Evolutionary conservation across 2,113 vertebrate species (phyloP), one percentile per base, ranked within the genome.

Genomic region (Herpailurus yagouaroundi): DNA sequence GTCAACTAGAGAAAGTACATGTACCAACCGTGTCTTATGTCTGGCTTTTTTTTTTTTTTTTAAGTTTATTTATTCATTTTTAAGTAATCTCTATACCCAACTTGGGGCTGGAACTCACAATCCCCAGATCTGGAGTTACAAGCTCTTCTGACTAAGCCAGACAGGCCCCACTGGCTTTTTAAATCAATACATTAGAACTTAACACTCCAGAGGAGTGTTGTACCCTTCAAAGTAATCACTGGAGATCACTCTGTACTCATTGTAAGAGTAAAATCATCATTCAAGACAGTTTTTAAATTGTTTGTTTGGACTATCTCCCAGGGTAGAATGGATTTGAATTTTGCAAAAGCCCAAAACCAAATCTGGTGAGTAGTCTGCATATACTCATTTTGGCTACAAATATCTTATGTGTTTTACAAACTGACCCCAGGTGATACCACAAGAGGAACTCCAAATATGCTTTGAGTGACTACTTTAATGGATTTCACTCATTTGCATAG

Each of bases 231-330:
- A 29, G 25, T 50, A 71, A 93, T 48, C 63, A 48, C 63, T 5
- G 4, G 68, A 79, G 68, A 66, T 96, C 66, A 82, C 12, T 69
- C 57, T 88, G 68, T 68, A 83, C 76, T 97, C 66, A 73, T 41
- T 96, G 38, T 82, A 81, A 95, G 73, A 90, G 74, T 50, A 92
- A 89, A 97, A 86, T 74, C 50, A 79, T 83, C 77, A 13, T 45
- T 89, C 71, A 79, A 45, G 87, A 88, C 41, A 11, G 29, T 79
- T 94, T 89, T 95, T 7, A 92, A 96, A 91, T 86, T 86, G 52
- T 52, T 94, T 91, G 57, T 92, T 95, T 90, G 96, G 76, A 94
- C 50, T 74, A 64, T 91, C 84, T 97, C 38, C 52, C 29, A 33
- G 3, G 7, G 27, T 31, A 68, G 74, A 41, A 91, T 96, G 27